A percentile compares a stretch with the other conserved stretches of the same genome.
Conservation (phyloP, 23 tunicate species). For the Oikopleura dioica region DNA sequence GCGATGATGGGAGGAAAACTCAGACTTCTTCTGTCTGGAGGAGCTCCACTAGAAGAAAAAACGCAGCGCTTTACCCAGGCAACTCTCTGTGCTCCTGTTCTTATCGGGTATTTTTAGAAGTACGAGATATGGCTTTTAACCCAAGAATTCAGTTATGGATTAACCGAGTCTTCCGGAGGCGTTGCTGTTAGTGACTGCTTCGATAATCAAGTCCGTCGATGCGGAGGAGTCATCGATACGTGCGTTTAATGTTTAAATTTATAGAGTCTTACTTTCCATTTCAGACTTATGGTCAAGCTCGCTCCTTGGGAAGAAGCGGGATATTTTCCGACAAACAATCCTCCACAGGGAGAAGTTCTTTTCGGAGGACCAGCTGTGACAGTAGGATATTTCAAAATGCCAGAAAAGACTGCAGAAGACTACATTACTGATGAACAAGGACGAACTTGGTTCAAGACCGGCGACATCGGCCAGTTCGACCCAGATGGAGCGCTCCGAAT, state of each 20-base stretch:
- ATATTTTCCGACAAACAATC: slow-evolving; percentile 65
- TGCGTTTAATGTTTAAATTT: too few relatives aligned
- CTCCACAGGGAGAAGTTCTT: slow-evolving; percentile 74
- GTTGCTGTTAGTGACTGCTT: slow-evolving; percentile 16
- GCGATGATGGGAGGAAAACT: slow-evolving; percentile 52
- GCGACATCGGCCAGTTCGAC: slow-evolving; percentile 74
- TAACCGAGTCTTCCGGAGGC: slow-evolving; percentile 76
- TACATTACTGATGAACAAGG: slow-evolving; percentile 56
- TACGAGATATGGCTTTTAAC: too few relatives aligned
- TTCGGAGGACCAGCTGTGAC: slow-evolving; percentile 66
- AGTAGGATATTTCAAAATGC: slow-evolving; percentile 68
- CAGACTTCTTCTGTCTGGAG: slow-evolving; percentile 56
- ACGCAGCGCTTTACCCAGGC: slow-evolving; percentile 76
- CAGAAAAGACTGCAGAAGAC: slow-evolving; percentile 84
- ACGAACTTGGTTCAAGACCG: slow-evolving; percentile 78
- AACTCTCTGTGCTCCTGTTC: slow-evolving; percentile 63
- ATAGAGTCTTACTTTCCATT: too few relatives aligned
- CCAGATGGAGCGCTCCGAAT: slow-evolving; percentile 51
- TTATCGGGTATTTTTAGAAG: too few relatives aligned
- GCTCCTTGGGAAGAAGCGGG: slow-evolving; percentile 63
- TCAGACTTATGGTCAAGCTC: slow-evolving; percentile 27
- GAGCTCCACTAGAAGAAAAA: slow-evolving; percentile 67
- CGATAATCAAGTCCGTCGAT: not conserved
- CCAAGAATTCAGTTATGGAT: too few relatives aligned
- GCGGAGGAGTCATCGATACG: not conserved